These are phyloP conservation scores for Rhinoptilus africanus DNA, from an alignment of 2,113 vertebrate genomes.

Conservation along the genomic window DNA sequence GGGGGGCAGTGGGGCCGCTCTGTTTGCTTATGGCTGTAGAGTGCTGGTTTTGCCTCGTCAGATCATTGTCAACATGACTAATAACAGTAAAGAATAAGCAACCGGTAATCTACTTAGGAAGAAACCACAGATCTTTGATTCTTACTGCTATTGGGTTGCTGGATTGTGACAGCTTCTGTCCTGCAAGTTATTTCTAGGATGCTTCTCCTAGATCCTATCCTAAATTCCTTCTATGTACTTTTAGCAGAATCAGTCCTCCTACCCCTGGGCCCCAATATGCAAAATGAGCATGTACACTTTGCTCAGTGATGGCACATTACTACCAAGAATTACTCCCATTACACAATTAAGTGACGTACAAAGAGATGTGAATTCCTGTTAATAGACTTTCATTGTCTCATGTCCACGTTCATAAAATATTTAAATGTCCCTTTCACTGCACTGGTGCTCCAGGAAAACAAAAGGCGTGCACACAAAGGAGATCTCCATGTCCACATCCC, in stretches of 20 bases:
- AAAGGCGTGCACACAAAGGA: fast-evolving
- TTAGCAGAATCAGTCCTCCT: neutral
- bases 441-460: neutral
- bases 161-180: neutral
- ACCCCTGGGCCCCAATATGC: neutral
- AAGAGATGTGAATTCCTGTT: neutral
- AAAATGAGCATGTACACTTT: fast-evolving
- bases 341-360: neutral
- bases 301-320: neutral
- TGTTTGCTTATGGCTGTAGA: neutral
- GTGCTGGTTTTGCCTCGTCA: neutral
- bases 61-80: neutral
- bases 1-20: neutral
- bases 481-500: neutral
- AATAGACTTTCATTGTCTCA: neutral
- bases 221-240: fast-evolving
- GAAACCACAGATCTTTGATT: neutral
- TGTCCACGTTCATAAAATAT: neutral
- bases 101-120: neutral
- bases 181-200: neutral
- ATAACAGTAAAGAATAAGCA: neutral
- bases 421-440: fast-evolving
- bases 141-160: neutral
- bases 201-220: neutral
- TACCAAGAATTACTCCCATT: neutral